A percentile compares a stretch with the other conserved stretches of the same genome.
These are phyloP conservation scores for Smithornis capensis DNA, from an alignment of 2,113 vertebrate species.

Conservation along the genomic window DNA sequence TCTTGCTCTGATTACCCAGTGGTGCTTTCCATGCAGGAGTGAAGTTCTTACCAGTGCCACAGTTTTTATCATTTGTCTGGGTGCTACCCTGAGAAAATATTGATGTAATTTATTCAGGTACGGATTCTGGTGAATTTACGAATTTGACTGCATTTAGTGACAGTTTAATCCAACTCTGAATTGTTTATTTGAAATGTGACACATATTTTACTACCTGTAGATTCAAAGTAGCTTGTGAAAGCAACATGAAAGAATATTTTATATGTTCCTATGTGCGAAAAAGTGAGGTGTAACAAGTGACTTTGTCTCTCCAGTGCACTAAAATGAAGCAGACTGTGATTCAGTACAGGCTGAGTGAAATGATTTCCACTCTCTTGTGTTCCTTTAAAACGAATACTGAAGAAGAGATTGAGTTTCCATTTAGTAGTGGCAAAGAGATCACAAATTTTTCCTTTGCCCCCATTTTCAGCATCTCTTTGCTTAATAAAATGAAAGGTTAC, in stretches of 20 bases:
- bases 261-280: neutral
- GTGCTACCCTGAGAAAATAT: neutral
- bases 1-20: neutral
- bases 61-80: neutral
- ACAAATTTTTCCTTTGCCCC: neutral
- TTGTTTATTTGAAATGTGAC: neutral
- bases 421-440: neutral
- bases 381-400: neutral
- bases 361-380: neutral
- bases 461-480: neutral
- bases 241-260: neutral
- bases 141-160: neutral
- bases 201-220: neutral
- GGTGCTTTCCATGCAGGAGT: neutral
- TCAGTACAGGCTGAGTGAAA: neutral
- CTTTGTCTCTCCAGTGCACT: neutral
- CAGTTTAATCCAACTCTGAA: neutral
- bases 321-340: constrained; percentile 22
- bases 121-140: neutral
- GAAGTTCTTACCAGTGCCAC: neutral
- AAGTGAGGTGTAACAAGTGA: neutral
- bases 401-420: neutral
- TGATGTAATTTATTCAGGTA: neutral
- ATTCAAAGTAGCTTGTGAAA: neutral
- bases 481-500: neutral